These are phyloP conservation scores for Phaetusa simplex DNA, from an alignment of 2,113 vertebrate species.

Conservation along the genomic window DNA sequence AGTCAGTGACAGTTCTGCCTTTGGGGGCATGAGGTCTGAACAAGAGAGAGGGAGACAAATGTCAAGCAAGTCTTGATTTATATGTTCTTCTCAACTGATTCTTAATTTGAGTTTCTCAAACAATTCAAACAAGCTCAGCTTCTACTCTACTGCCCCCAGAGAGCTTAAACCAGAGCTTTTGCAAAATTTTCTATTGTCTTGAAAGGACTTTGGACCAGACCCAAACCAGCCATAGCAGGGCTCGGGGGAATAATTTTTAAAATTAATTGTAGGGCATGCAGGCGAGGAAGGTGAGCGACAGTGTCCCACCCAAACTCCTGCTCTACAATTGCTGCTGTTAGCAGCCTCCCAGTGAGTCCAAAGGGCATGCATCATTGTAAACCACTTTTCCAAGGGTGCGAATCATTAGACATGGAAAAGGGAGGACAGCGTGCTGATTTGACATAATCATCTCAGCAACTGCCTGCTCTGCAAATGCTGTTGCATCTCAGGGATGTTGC, in stretches of 20 bases:
- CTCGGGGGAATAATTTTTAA: not conserved
- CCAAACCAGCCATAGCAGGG: not conserved
- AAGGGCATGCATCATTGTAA: not conserved
- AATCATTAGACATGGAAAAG: slow-evolving; percentile 24
- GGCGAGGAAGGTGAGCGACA: not conserved
- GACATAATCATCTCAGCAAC: slow-evolving; percentile 50
- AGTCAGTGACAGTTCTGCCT: not conserved
- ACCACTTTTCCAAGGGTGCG: slow-evolving; percentile 15
- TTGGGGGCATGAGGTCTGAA: not conserved
- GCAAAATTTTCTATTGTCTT: slow-evolving; percentile 1
- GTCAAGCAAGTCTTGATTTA: not conserved
- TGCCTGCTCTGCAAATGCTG: slow-evolving; percentile 24
- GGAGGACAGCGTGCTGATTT: slow-evolving; percentile 38
- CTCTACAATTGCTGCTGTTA: not conserved
- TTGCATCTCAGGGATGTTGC: not conserved
- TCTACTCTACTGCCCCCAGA: not conserved
- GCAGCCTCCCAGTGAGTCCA: not conserved
- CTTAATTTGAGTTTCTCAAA: no score
- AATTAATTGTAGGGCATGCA: not conserved
- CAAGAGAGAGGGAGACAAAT: not conserved
- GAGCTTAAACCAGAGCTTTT: not conserved
- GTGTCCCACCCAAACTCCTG: not conserved
- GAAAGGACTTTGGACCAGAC: not conserved
- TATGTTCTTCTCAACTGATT: not conserved
- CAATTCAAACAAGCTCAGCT: not conserved